Conservation (phyloP, 2,113 vertebrate species). For the Pelvicachromis taeniatus region DNA sequence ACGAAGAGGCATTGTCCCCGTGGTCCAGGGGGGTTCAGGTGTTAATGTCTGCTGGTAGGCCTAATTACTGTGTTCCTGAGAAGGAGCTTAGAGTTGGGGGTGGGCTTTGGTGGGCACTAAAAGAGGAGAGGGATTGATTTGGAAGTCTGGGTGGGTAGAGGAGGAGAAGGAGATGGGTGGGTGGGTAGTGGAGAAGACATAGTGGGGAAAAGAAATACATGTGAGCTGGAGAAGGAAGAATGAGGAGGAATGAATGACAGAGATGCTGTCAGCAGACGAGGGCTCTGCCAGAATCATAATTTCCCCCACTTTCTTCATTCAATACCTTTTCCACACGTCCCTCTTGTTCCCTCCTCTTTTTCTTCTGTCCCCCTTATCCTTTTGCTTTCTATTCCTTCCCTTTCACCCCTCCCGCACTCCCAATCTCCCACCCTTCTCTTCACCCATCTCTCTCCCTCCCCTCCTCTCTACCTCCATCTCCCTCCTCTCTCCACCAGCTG, state of each 20-base stretch:
- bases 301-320: background rate
- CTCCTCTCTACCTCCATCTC: background rate
- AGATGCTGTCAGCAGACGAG: slow-evolving; percentile 7
- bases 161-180: background rate
- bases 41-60: slow-evolving; percentile 58
- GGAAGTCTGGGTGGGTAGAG: background rate
- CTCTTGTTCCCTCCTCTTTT: background rate
- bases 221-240: background rate
- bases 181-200: background rate
- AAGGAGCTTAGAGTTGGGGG: background rate
- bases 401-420: background rate
- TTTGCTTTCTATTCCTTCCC: background rate
- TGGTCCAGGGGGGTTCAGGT: slow-evolving; percentile 54
- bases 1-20: background rate
- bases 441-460: background rate
- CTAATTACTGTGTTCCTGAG: slow-evolving; percentile 48
- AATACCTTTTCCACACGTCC: background rate
- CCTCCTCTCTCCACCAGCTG: slow-evolving; percentile 71
- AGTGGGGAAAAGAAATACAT: background rate
- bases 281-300: slow-evolving; percentile 55
- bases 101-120: background rate
- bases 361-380: background rate
- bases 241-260: slow-evolving; percentile 6
- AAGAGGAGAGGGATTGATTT: slow-evolving; percentile 26
- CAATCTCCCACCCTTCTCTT: background rate